Evolutionary conservation across 2,797 vertebrate species (phyloP).

Genomic region (Microctenopoma steveboyesi): DNA sequence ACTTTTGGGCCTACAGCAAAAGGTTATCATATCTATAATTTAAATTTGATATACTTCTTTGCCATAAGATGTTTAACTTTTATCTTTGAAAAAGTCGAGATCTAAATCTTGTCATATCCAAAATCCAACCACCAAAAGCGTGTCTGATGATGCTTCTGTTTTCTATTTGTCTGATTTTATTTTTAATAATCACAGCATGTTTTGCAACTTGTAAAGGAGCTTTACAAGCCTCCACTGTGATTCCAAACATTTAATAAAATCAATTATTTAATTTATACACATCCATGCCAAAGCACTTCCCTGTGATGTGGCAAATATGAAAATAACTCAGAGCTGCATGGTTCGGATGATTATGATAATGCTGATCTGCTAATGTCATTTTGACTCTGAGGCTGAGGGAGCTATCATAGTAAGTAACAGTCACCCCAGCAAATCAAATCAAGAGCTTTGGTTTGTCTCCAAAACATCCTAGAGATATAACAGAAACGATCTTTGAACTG

Average conservation of each 20-base stretch:
- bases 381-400: conserved; percentile 74
- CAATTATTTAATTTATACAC: conserved; percentile 57
- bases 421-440: conserved; percentile 79
- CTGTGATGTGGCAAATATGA: conserved; percentile 75
- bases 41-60: conserved; percentile 52
- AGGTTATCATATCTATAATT: conserved; percentile 62
- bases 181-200: conserved; percentile 36
- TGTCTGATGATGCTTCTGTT: conserved; percentile 9
- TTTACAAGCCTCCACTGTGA: conserved; percentile 39
- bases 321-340: conserved; percentile 74
- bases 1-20: conserved; percentile 59
- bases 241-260: conserved; percentile 66
- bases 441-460: conserved; percentile 78
- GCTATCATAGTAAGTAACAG: conserved; percentile 73
- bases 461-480: conserved; percentile 78
- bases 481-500: conserved; percentile 78
- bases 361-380: conserved; percentile 77
- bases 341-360: conserved; percentile 81
- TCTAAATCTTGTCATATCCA: conserved; percentile 26
- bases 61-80: conserved; percentile 38
- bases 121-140: conserved; percentile 19
- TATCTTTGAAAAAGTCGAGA: conserved; percentile 33
- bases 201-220: conserved; percentile 33
- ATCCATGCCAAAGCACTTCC: conserved; percentile 60
- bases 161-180: conserved; percentile 20